Evolutionary conservation across 1,140 invertebrate species (phyloP), one percentile per base, ranked within the genome.

Genomic region (Hycleus cichorii): DNA sequence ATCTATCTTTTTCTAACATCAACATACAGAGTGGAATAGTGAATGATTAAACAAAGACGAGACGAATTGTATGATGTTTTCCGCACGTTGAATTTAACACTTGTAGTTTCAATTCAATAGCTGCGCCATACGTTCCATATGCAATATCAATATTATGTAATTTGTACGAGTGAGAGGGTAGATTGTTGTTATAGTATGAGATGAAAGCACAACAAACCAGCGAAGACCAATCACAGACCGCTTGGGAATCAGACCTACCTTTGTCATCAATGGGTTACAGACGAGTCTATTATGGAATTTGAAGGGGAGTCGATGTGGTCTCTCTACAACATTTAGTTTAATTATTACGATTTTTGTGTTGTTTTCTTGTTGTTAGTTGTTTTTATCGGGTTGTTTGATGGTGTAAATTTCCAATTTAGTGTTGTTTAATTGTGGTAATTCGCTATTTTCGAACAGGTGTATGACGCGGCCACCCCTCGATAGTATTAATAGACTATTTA

Each of bases 191-290:
- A 32, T 32, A 10, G 53, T 52, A 47, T 57, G 62, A 64, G 66
- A 70, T 66, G 65, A 69, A 66, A 63, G 63, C 62, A 69, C 62
- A 62, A 60, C 66, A 65, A 63, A 63, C 63, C 45, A 47, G 42
- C 55, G 62, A 52, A 59, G 59, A 64, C 72, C 72, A 74, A 74
- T 74, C 64, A 65, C 60, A 65, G 62, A 49, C 61, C 63, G 62
- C 59, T 59, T 64, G 62, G 64, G 67, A 67, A 69, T 64, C 69
- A 66, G 63, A 69, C 68, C 71, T 70, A 72, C 70, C 69, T 72
- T 72, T 73, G 70, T 74, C 72, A 74, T 74, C 72, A 74, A 74
- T 74, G 72, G 70, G 68, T 66, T 72, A 67, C 61, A 66, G 71
- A 58, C 59, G 63, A 68, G 62, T 70, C 70, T 61, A 74, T 64